Evolutionary conservation across 2,113 vertebrate genomes (phyloP).

Genomic region (Junco hyemalis): DNA sequence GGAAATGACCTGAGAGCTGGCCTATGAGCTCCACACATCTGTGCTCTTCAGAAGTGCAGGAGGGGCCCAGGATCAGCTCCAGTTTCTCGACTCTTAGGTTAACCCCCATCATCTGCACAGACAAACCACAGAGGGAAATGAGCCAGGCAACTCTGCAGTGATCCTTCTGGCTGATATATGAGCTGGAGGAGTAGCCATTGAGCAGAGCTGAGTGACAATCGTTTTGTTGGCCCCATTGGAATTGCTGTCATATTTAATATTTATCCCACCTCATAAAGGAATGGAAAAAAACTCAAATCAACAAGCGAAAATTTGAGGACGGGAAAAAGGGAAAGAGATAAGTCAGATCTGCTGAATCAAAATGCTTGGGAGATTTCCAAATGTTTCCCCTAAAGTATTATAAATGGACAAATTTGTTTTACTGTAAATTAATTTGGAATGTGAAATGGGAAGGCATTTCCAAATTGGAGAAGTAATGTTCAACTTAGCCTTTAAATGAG

Average conservation of each 20-base stretch:
- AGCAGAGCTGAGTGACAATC: neutral
- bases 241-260: constrained; percentile 11
- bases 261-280: neutral
- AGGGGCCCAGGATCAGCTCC: neutral
- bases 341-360: neutral
- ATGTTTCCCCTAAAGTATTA: neutral
- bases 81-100: neutral
- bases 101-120: neutral
- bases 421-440: constrained; percentile 6
- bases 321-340: neutral
- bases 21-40: neutral
- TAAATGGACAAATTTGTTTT: neutral
- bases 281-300: neutral
- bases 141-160: neutral
- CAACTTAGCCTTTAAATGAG: constrained; percentile 4
- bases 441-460: neutral
- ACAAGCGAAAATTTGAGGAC: neutral
- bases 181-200: neutral
- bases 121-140: neutral
- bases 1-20: neutral
- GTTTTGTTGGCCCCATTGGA: neutral
- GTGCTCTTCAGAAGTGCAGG: neutral
- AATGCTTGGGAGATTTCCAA: constrained; percentile 9
- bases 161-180: neutral
- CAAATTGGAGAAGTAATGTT: constrained; percentile 8